Evolutionary conservation across 2,113 vertebrate genomes (phyloP).

Genomic region (Sturnus vulgaris): DNA sequence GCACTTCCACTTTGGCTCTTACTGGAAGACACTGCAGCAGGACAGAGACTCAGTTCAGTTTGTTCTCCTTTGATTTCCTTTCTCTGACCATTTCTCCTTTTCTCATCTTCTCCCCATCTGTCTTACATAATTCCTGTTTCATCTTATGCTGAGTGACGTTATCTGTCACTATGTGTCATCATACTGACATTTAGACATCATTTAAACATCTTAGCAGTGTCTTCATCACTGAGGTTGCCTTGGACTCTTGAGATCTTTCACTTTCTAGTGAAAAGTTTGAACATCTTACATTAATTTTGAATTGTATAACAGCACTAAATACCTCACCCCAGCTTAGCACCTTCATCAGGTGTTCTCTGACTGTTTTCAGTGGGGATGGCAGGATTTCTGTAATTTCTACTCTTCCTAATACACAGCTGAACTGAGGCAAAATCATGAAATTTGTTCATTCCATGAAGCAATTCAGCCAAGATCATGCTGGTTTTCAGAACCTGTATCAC

Average conservation of each 20-base stretch:
- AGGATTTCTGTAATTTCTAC: not conserved
- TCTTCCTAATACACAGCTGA: not conserved
- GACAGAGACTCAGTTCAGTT: not conserved
- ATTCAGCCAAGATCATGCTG: not conserved
- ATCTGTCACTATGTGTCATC: not conserved
- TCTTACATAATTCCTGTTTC: not conserved
- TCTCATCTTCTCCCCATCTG: not conserved
- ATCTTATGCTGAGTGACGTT: not conserved
- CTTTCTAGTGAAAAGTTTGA: not conserved
- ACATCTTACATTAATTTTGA: not conserved
- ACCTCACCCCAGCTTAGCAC: not conserved
- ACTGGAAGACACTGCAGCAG: not conserved
- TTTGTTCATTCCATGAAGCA: not conserved
- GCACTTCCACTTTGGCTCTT: not conserved
- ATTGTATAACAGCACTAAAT: not conserved
- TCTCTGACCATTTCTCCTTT: not conserved
- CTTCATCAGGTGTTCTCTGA: not conserved
- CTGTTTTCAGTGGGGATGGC: not conserved
- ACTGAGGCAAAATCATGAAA: not conserved
- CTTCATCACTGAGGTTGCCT: not conserved
- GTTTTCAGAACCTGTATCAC: not conserved
- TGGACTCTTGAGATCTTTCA: not conserved
- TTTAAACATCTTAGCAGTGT: not conserved
- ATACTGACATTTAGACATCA: not conserved
- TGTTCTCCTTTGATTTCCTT: not conserved